Evolutionary conservation across 2,113 vertebrate genomes (phyloP), one percentile per base, ranked within the genome.

Genomic region (Platichthys flesus): DNA sequence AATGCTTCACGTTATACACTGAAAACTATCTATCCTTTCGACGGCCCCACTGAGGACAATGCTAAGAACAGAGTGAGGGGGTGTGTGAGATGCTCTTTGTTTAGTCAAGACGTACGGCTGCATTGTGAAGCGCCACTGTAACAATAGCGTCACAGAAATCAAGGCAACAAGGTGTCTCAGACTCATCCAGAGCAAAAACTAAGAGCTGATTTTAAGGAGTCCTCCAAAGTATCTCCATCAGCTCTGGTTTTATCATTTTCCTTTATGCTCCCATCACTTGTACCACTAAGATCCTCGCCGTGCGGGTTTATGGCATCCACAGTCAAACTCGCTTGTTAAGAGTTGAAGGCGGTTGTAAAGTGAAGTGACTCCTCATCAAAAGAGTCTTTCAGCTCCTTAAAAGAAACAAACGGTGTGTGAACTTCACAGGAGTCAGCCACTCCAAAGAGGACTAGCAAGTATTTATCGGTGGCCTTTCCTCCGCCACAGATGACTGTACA

Each of bases 351-450:
- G 24, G 45, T 47, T 67, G 35, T 31, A 28, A 67, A 71, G 69
- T 64, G 20, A 37, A 67, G 51, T 77, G 42, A 74, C 65, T 70
- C 62, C 35, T 16, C 3, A 37, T 81, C 72, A 82, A 65, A 79
- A 49, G 71, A 76, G 28, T 81, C 67, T 37, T 61, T 64, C 57
- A 28, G 64, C 67, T 67, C 66, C 65, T 83, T 47, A 67, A 73
- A 64, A 72, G 71, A 52, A 40, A 40, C 49, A 28, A 82, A 78
- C 79, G 71, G 76, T 55, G 65, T 56, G 26, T 80, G 80, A 85
- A 82, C 74, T 79, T 77, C 56, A 72, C 12, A 37, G 37, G 57
- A 65, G 54, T 60, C 61, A 68, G 67, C 60, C 47, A 26, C 71
- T 78, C 73, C 51, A 59, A 68, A 85, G 63, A 78, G 31, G 24